Percentiles rank a stretch among this genome's conserved stretches.
Conservation (phyloP, 2,888 invertebrate genomes). For the Cheilosia variabilis region DNA sequence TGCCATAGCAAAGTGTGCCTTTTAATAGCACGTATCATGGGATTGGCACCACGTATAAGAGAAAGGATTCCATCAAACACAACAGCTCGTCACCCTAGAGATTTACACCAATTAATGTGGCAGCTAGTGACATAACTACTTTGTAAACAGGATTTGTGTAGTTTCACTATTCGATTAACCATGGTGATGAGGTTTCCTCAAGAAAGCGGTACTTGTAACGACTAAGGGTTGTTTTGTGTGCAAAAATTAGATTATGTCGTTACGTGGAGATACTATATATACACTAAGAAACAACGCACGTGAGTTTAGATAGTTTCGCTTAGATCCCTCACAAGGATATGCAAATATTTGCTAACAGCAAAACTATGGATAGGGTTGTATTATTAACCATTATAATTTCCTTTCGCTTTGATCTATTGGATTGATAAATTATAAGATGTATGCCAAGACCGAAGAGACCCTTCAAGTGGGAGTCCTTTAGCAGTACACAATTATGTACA, state of each 20-base stretch:
- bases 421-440: constrained; percentile 38
- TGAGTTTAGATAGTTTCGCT: constrained; percentile 55
- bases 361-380: constrained; percentile 40
- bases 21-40: background rate
- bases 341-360: constrained; percentile 55
- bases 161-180: constrained; percentile 64
- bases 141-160: constrained; percentile 67
- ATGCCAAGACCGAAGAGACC: constrained; percentile 29
- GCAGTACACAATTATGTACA: constrained; percentile 2
- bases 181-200: constrained; percentile 47
- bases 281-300: background rate
- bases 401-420: constrained; percentile 57
- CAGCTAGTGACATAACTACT: constrained; percentile 64
- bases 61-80: constrained; percentile 62
- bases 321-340: constrained; percentile 52
- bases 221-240: constrained; percentile 27
- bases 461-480: constrained; percentile 24
- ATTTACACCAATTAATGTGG: constrained; percentile 80
- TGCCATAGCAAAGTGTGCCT: constrained; percentile 1
- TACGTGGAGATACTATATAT: background rate
- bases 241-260: constrained; percentile 53
- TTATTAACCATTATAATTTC: constrained; percentile 48
- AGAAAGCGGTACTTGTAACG: constrained; percentile 17
- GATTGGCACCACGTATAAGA: constrained; percentile 34
- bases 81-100: constrained; percentile 76